Conservation (phyloP, 2,888 invertebrate genomes). For the Pseudeuparius sepicola region DNA sequence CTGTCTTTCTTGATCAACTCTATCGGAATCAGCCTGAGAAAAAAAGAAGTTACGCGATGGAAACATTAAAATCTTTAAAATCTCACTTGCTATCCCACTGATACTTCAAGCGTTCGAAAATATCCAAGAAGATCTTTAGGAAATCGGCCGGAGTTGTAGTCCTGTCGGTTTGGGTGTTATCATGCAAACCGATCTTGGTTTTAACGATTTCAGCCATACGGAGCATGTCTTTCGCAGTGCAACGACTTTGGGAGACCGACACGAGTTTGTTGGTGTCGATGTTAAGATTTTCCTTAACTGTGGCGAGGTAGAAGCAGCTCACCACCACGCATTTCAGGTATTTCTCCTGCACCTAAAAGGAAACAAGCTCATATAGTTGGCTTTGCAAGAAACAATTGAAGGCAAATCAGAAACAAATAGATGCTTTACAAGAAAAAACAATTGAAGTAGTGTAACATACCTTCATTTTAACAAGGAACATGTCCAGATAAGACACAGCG, state of each 20-base stretch:
- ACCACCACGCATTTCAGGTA: conserved; percentile 83
- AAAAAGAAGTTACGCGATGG: too few relatives aligned
- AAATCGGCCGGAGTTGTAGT: conserved; percentile 55
- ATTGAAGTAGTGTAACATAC: conserved; percentile 38
- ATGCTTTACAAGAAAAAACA: not conserved
- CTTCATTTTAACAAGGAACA: conserved; percentile 73
- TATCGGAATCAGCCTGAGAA: conserved; percentile 15
- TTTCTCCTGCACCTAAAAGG: conserved; percentile 54
- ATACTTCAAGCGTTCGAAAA: conserved; percentile 43
- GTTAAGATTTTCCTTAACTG: conserved; percentile 52
- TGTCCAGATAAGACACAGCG: conserved; percentile 63
- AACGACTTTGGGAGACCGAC: conserved; percentile 60
- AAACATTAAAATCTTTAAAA: not conserved
- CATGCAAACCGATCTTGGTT: conserved; percentile 58
- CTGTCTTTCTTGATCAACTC: conserved; percentile 20
- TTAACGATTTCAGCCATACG: conserved; percentile 79
- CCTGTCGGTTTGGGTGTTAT: conserved; percentile 42
- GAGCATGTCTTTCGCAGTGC: conserved; percentile 72
- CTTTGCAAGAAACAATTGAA: too few relatives aligned
- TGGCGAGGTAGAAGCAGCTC: conserved; percentile 76
- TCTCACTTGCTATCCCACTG: conserved; percentile 16
- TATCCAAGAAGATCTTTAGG: conserved; percentile 53
- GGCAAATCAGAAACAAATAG: not conserved
- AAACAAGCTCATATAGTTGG: conserved; percentile 11
- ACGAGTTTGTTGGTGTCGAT: conserved; percentile 59